Evolutionary conservation across 1,140 invertebrate genomes (phyloP).

Genomic region (Coboldia fuscipes): DNA sequence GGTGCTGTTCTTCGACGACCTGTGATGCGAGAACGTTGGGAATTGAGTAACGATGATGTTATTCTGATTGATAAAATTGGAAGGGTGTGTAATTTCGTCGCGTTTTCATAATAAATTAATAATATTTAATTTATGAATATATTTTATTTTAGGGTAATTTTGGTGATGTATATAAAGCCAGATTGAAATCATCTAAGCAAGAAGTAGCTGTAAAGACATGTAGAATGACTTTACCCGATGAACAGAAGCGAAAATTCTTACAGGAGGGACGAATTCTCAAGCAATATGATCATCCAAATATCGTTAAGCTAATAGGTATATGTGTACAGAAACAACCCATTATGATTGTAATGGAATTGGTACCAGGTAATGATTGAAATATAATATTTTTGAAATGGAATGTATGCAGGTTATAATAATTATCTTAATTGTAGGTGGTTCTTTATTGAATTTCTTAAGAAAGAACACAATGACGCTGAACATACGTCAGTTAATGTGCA

Average conservation of each 20-base stretch:
- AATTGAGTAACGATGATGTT: conserved; percentile 91
- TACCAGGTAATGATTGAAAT: conserved; percentile 40
- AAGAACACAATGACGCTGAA: conserved; percentile 46
- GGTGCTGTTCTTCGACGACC: conserved; percentile 73
- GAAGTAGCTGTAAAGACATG: conserved; percentile 94
- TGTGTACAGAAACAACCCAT: conserved; percentile 95
- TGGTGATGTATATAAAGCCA: conserved; percentile 87
- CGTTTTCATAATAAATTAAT: conserved; percentile 1
- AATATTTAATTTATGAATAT: neutral
- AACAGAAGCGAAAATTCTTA: conserved; percentile 89
- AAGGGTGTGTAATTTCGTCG: conserved; percentile 36
- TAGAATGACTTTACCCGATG: conserved; percentile 76
- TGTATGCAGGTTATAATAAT: neutral
- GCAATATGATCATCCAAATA: conserved; percentile 93
- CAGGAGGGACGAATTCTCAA: conserved; percentile 90
- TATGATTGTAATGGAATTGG: conserved; percentile 97
- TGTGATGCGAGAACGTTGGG: conserved; percentile 83
- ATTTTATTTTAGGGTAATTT: conserved; percentile 66
- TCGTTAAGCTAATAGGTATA: conserved; percentile 91
- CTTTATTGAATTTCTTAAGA: conserved; percentile 66
- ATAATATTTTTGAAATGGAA: neutral
- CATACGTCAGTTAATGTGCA: conserved; percentile 55
- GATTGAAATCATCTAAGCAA: conserved; percentile 55
- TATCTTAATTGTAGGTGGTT: conserved; percentile 46
- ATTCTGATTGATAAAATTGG: conserved; percentile 85